Base-by-base conservation (phyloP, 2,113 vertebrate species). In the Ciconia boyciana region DNA sequence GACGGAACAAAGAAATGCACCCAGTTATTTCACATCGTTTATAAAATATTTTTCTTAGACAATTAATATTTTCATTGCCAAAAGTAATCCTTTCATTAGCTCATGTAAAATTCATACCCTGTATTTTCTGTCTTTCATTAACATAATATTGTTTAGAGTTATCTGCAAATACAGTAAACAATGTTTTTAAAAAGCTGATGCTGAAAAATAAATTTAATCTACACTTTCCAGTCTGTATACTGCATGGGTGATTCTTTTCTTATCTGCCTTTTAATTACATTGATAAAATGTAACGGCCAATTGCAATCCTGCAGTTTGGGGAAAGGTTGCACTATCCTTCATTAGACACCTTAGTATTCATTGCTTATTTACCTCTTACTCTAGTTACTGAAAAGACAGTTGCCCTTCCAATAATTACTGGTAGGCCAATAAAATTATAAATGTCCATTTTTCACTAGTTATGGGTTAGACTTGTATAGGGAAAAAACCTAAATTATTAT, bases 1-100 rank as follows among this genome's bases (percentile, higher is more conserved):
- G 62, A 95, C 7, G 20, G 62, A 93, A 90, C 5, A 46, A 81
- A 95, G 62, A 95, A 95, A 89, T 87, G 64, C 76, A 96, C 7
- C 34, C 41, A 49, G 16, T 70, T 55, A 13, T 68, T 94, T 88
- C 66, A 79, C 43, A 78, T 19, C 0, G 58, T 48, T 54, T 64
- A 32, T 16, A 70, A 88, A 58, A 32, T 31, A 19, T 36, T 87
- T 62, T 86, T 76, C 48, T 58, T 75, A 75, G 36, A 75, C 39
- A 70, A 41, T 9, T 68, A 76, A 12, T 71, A 86, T 49, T 86
- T 94, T 68, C 16, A 71, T 71, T 32, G 79, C 8, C 52, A 95
- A 91, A 94, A 94, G 22, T 46, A 90, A 78, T 32, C 66, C 5
- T 88, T 82, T 44, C 26, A 52, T 44, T 70, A 79, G 24, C 7